Evolutionary conservation across 2,888 invertebrate species (phyloP).

Genomic region (Epinotia bilunana): DNA sequence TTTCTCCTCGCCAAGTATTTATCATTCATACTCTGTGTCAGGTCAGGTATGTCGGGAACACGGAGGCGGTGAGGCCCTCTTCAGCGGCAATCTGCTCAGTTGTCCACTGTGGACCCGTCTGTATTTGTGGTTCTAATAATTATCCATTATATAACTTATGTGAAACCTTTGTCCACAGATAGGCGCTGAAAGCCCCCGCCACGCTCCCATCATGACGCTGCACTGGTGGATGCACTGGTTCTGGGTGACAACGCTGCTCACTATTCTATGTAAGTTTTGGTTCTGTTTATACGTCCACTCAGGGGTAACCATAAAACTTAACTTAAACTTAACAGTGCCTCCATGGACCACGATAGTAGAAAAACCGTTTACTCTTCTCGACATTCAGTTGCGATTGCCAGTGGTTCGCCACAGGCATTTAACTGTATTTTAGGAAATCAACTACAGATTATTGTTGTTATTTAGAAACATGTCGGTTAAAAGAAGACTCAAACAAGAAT

Average conservation of each 20-base stretch:
- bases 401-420: not conserved
- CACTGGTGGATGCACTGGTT: constrained; percentile 96
- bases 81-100: no score
- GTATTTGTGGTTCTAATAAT: not conserved
- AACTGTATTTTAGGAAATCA: not conserved
- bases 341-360: not conserved
- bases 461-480: not conserved
- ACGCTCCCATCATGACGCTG: constrained; percentile 89
- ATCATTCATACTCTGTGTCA: no score
- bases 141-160: not conserved
- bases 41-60: no score
- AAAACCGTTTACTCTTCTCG: not conserved
- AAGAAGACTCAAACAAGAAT: not conserved
- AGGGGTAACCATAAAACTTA: not conserved
- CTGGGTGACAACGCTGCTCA: constrained; percentile 89
- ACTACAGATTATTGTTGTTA: no score
- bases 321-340: no score
- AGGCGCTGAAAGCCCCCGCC: constrained; percentile 51
- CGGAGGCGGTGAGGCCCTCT: no score
- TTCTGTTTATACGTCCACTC: not conserved
- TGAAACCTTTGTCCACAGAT: constrained; percentile 59
- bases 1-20: no score
- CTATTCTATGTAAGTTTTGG: constrained; percentile 65
- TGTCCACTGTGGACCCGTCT: no score
- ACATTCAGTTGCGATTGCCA: not conserved